Conservation (phyloP, 2,113 vertebrate species). For the Scomber colias region DNA sequence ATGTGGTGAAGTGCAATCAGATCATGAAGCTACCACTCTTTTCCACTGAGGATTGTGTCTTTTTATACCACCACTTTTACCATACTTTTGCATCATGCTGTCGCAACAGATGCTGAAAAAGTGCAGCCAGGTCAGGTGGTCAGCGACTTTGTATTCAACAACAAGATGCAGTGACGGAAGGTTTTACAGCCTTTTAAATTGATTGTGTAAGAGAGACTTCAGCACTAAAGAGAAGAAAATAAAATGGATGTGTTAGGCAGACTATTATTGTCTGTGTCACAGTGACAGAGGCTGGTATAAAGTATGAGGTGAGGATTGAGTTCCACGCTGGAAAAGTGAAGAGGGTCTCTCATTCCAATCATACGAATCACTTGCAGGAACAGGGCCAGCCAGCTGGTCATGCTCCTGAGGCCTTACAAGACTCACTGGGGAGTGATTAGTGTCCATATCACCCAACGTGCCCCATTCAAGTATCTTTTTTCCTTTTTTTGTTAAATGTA, state of each 20-base stretch:
- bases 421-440: constrained; percentile 26
- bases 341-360: constrained; percentile 58
- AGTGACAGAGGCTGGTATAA: constrained; percentile 14
- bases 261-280: neutral
- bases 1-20: constrained; percentile 21
- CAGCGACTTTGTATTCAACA: neutral
- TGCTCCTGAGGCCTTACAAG: neutral
- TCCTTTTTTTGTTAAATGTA: constrained; percentile 2
- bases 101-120: neutral
- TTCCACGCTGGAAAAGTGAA: constrained; percentile 27
- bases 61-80: constrained; percentile 25
- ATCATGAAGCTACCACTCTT: constrained; percentile 6
- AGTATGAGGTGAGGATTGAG: constrained; percentile 13
- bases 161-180: neutral
- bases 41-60: constrained; percentile 12
- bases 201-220: neutral
- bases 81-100: constrained; percentile 25
- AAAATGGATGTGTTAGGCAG: neutral
- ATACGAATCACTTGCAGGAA: constrained; percentile 36
- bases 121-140: neutral
- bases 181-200: neutral
- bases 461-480: neutral
- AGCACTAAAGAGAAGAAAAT: neutral
- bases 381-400: constrained; percentile 10
- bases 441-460: constrained; percentile 6